Conservation (phyloP, 2,113 vertebrate species). For the Ciconia stormi region DNA sequence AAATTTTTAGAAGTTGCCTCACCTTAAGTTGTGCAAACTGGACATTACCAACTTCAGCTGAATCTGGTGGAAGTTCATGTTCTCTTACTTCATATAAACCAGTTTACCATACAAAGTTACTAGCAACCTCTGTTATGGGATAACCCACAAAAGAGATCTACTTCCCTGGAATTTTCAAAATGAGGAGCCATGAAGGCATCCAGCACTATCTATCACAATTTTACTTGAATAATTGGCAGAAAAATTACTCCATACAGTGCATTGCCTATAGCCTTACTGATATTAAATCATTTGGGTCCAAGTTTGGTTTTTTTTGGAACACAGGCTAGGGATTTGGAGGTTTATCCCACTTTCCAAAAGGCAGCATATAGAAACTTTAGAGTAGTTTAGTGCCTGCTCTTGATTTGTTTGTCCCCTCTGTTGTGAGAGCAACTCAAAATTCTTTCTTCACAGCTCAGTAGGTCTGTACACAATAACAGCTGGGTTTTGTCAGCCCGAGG, state of each 20-base stretch:
- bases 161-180: not conserved
- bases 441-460: constrained; percentile 12
- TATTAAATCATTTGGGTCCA: not conserved
- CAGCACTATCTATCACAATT: not conserved
- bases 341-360: not conserved
- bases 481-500: not conserved
- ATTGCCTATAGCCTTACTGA: not conserved
- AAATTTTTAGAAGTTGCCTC: not conserved
- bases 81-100: not conserved
- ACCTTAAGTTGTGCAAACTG: not conserved
- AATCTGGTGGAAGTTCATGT: not conserved
- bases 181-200: not conserved
- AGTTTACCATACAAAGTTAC: not conserved
- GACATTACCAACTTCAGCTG: not conserved
- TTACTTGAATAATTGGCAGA: not conserved
- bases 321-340: not conserved
- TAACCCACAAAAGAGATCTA: not conserved
- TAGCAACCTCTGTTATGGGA: not conserved
- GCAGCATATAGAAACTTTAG: not conserved
- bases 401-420: not conserved
- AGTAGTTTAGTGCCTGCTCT: not conserved
- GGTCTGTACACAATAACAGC: not conserved
- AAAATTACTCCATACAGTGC: not conserved
- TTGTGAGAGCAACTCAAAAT: not conserved
- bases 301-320: not conserved